Evolutionary conservation across 2,888 invertebrate genomes (phyloP).

Genomic region (Volucella zonaria): DNA sequence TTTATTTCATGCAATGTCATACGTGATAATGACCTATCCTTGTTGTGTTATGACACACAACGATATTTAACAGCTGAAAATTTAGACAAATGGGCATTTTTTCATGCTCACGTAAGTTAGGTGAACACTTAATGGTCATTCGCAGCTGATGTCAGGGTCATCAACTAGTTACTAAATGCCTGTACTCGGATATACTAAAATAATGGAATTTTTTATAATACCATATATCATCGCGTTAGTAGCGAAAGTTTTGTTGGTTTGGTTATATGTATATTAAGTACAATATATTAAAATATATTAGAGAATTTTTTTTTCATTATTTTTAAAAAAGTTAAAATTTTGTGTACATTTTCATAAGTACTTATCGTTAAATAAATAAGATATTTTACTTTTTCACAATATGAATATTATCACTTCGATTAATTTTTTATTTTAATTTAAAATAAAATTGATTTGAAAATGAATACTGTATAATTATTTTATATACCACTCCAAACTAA

Average conservation of each 20-base stretch:
- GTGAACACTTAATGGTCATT: conserved; percentile 29
- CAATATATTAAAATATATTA: too few relatives aligned
- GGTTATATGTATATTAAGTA: background rate
- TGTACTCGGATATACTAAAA: conserved; percentile 1
- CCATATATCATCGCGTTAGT: conserved; percentile 2
- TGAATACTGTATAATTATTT: too few relatives aligned
- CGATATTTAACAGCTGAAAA: background rate
- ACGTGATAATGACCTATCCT: conserved; percentile 43
- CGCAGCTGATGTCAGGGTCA: conserved; percentile 36
- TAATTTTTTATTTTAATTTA: too few relatives aligned
- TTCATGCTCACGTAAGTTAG: conserved; percentile 16
- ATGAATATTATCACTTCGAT: too few relatives aligned
- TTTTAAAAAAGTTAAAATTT: too few relatives aligned
- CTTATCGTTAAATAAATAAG: too few relatives aligned
- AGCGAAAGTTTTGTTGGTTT: background rate
- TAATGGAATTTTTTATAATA: conserved; percentile 24
- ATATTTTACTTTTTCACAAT: too few relatives aligned
- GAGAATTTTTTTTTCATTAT: too few relatives aligned
- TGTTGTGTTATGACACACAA: conserved; percentile 2
- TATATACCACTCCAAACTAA: too few relatives aligned
- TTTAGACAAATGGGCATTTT: conserved; percentile 20
- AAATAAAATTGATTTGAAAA: too few relatives aligned
- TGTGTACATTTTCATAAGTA: too few relatives aligned
- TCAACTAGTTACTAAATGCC: conserved; percentile 20
- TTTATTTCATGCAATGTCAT: conserved; percentile 25